Evolutionary conservation across 2,797 vertebrate species (phyloP).

Genomic region (Pseudotriccus pelzelni): DNA sequence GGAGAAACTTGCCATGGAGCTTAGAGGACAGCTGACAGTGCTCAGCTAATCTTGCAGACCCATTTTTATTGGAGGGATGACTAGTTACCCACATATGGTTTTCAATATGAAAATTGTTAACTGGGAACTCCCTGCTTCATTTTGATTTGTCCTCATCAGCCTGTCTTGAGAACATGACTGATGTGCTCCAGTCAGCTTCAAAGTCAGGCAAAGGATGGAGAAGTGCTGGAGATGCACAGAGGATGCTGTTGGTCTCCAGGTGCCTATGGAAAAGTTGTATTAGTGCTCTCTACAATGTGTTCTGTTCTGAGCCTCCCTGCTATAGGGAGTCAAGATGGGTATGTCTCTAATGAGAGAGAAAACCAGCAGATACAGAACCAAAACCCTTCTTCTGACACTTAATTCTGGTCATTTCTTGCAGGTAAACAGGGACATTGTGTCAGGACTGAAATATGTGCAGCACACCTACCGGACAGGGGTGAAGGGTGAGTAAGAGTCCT

Average conservation of each 20-base stretch:
- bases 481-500: conserved; percentile 74
- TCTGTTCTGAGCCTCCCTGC: background rate
- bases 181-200: background rate
- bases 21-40: background rate
- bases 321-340: background rate
- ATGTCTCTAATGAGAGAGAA: background rate
- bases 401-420: conserved; percentile 30
- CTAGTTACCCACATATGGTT: background rate
- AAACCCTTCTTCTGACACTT: background rate
- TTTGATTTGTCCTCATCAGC: background rate
- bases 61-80: background rate
- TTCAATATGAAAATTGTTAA: background rate
- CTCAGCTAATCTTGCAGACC: background rate
- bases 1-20: background rate
- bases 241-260: background rate
- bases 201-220: background rate
- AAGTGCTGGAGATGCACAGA: background rate
- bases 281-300: background rate
- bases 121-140: background rate
- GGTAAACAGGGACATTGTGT: conserved; percentile 84
- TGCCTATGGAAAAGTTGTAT: background rate
- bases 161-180: background rate
- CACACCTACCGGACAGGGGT: conserved; percentile 78
- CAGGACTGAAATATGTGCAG: conserved; percentile 82
- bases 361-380: background rate